These are phyloP conservation scores for Drosophila yakuba DNA, from an alignment of 1,140 invertebrate genomes.

Conservation along the genomic window DNA sequence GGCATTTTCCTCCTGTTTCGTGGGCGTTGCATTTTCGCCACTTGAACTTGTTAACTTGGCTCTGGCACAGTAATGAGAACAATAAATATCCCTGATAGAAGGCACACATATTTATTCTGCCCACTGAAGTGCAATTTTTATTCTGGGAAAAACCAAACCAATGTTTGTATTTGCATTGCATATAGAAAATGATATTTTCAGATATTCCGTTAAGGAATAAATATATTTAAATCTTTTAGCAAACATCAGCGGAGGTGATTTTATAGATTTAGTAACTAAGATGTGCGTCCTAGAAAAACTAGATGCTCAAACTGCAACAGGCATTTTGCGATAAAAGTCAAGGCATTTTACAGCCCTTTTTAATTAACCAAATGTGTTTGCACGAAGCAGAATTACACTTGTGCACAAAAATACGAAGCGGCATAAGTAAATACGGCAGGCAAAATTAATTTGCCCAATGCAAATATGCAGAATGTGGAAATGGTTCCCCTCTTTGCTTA, in stretches of 20 bases:
- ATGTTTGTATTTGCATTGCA: constrained; percentile 6
- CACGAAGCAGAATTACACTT: constrained; percentile 25
- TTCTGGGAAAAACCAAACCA: constrained; percentile 2
- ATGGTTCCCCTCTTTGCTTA: background rate
- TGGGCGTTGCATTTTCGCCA: constrained; percentile 3
- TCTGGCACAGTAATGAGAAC: constrained; percentile 10
- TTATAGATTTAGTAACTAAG: background rate
- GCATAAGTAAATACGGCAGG: constrained; percentile 41
- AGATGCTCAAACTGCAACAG: background rate
- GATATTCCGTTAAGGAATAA: background rate
- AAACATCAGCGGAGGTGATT: too few relatives aligned
- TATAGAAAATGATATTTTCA: background rate
- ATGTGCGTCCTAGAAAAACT: too few relatives aligned
- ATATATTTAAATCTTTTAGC: background rate
- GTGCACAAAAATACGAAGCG: background rate
- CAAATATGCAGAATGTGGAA: constrained; percentile 47
- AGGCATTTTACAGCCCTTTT: constrained; percentile 37
- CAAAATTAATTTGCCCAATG: constrained; percentile 52
- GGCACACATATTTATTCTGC: constrained; percentile 4
- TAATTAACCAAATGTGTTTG: constrained; percentile 53
- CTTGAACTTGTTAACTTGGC: constrained; percentile 47
- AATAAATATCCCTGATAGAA: constrained; percentile 27
- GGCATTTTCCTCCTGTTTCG: constrained; percentile 8
- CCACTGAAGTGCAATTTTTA: background rate
- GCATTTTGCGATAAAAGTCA: constrained; percentile 35